These are phyloP conservation scores for Brachyhypopomus gauderio DNA, from an alignment of 2,113 vertebrate species.

Conservation along the genomic window DNA sequence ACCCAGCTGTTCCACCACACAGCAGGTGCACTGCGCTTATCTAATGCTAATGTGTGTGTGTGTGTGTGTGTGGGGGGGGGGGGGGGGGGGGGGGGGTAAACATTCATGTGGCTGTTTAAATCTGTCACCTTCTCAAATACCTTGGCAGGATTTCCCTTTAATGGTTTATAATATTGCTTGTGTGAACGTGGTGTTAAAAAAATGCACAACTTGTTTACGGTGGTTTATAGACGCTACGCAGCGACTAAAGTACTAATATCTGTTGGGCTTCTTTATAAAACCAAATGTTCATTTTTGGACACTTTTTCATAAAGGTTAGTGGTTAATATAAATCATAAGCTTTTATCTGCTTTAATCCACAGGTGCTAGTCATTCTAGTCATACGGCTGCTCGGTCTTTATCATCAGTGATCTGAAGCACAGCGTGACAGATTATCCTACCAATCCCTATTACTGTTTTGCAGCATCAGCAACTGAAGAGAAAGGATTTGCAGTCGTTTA, in stretches of 20 bases:
- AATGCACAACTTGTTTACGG: neutral
- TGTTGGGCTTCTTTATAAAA: too few species aligned
- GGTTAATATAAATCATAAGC: neutral
- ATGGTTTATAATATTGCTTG: neutral
- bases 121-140: slow-evolving; percentile 55
- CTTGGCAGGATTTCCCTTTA: neutral
- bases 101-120: slow-evolving; percentile 40
- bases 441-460: slow-evolving; percentile 56
- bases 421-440: slow-evolving; percentile 64
- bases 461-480: slow-evolving; percentile 63
- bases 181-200: neutral
- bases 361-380: slow-evolving; percentile 59
- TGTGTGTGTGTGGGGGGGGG: too few species aligned
- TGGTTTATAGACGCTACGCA: too few species aligned
- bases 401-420: slow-evolving; percentile 59
- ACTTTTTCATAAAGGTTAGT: slow-evolving; percentile 8
- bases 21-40: slow-evolving; percentile 56
- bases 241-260: too few species aligned
- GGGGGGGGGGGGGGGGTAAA: slow-evolving; percentile 60
- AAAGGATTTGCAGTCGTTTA: slow-evolving; percentile 50
- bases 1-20: slow-evolving; percentile 55
- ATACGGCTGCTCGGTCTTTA: slow-evolving; percentile 54
- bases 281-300: neutral
- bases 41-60: slow-evolving; percentile 69
- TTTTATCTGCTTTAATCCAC: slow-evolving; percentile 10